phyloP scores from a whole-genome alignment of 2,113 vertebrate genomes.

The Macrotis lagotis region DNA sequence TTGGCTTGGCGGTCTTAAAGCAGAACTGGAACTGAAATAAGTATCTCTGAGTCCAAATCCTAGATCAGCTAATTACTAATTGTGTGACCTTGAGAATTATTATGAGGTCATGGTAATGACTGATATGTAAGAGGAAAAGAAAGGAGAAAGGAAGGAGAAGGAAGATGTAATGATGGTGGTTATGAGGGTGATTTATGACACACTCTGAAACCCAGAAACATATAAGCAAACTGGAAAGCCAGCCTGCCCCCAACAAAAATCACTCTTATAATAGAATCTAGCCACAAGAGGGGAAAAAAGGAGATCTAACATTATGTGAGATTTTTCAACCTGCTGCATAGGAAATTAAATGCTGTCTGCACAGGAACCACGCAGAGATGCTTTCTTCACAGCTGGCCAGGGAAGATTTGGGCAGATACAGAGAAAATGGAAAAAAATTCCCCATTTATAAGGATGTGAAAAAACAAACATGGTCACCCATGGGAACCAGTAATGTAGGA shows the following conservation, averaged over 20 bases:
- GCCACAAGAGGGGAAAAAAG: conserved; percentile 4
- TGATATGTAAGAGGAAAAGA: background rate
- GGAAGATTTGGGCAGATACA: conserved; percentile 9
- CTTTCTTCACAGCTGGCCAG: background rate
- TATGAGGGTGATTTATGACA: background rate
- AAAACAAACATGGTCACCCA: background rate
- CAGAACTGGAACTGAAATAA: background rate
- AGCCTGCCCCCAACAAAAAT: conserved; percentile 17
- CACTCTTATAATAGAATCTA: background rate
- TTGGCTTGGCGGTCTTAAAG: background rate
- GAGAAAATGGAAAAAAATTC: background rate
- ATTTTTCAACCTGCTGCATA: background rate
- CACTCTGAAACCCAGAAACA: background rate
- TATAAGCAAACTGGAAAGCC: background rate
- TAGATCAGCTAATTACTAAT: background rate
- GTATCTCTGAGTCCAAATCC: background rate
- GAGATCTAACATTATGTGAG: conserved; percentile 26
- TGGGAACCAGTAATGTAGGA: background rate
- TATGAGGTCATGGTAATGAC: background rate
- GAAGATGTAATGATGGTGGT: background rate
- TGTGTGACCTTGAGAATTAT: background rate
- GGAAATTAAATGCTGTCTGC: conserved; percentile 40
- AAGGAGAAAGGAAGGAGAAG: background rate
- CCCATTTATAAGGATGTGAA: background rate
- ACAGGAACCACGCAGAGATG: background rate